Base-by-base conservation (phyloP, 2,888 invertebrate genomes). In the Dinocampus coccinellae region DNA sequence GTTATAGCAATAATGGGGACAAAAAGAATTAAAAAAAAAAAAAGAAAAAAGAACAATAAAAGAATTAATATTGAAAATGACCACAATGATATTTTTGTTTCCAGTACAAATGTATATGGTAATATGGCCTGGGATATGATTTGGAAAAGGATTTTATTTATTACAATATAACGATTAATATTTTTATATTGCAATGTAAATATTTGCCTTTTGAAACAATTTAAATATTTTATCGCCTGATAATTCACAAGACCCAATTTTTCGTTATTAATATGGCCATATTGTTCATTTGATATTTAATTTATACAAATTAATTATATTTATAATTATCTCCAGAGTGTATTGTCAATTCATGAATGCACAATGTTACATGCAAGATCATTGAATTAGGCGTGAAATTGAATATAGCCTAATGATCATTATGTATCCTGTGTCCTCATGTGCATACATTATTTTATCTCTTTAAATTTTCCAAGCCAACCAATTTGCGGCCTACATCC, bases 71-170 rank as follows among this genome's bases (percentile, higher is more conserved):
- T 13, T 58, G 7, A n/a, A 69, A 73, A 68, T 65, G 22, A 66
- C 69, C 66, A 72, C 67, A 68, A 70, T 65, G 60, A 73, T 42
- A 39, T n/a, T 39, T 39, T 69, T 71, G 65, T 64, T 62, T 42
- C 26, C 11, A 57, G 26, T 57, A 29, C 13, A 13, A n/a, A 26
- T 24, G 74, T 42, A 66, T 62, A 20, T 62, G 64, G 64, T 65
- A 70, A 69, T 73, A 73, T 74, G 58, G 33, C 68, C 70, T 75
- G 33, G 60, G 74, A 76, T 76, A 76, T 75, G 76, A n/a, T n/a
- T 72, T 63, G 16, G n/a, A 57, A 47, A 1, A 55, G 29, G 22
- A 36, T 13, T n/a, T 57, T n/a, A 33, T 16, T 58, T 3, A 29
- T 26, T n/a, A 13, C 29, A 26, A 29, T 57, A 29, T 3, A 29